Base-by-base conservation (phyloP, 2,797 vertebrate genomes). In the Crenichthys baileyi region DNA sequence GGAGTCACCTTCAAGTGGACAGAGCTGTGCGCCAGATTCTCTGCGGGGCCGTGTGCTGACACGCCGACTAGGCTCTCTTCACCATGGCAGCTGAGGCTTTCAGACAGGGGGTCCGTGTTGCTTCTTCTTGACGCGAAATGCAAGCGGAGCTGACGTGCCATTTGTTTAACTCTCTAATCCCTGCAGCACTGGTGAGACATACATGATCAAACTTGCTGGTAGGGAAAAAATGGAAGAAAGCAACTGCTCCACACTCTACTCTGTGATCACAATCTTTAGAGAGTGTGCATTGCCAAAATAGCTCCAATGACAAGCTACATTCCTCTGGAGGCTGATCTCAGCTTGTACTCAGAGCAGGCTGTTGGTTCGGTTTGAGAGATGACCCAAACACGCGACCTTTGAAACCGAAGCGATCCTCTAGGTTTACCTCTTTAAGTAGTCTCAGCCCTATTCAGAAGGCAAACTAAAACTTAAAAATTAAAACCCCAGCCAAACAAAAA, bases 91-190 rank as follows among this genome's bases (percentile, higher is more conserved):
- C 95, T 95, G 63, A 96, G 95, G 85, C 92, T 92, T 86, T 98
- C 97, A 22, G 95, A 96, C 88, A 97, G 92, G 1, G 97, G 97
- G 89, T 97, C 97, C 11, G 97, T 98, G 94, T 96, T 97, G 92
- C 97, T 99, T 96, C 97, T 97, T 88, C 95, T 96, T 79, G 96
- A 93, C 88, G 97, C 97, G 90, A 99, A 98, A 93, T 97, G 97
- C 95, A 98, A 92, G 94, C 97, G 97, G 93, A 98, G 95, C 93
- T 94, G 96, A 83, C 95, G 95, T 91, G 97, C 97, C 98, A 99
- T 99, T 94, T 95, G 95, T 93, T 95, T 95, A 96, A 95, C 95
- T 95, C 94, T 95, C 95, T 96, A 96, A 80, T 94, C 94, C 95
- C 96, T 95, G 94, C 92, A 94, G 94, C 83, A 87, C 91, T 88